These are phyloP conservation scores for Creontiades dilutus DNA, from an alignment of 2,888 invertebrate genomes.

Conservation along the genomic window DNA sequence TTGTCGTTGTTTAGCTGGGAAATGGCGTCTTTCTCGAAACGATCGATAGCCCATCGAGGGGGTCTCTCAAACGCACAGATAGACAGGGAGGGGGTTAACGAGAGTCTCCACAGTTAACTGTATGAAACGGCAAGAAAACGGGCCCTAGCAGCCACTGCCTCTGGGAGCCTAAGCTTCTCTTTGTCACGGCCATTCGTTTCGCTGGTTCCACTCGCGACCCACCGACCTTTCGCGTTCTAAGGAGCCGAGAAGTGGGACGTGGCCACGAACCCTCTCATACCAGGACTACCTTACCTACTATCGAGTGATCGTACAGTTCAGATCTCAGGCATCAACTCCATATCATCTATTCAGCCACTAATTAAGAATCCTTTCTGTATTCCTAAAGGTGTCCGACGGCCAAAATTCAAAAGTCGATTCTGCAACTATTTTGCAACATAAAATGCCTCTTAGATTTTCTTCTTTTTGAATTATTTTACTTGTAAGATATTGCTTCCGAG, in stretches of 20 bases:
- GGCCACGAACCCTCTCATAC: not conserved
- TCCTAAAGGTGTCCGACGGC: too few relatives aligned
- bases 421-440: too few relatives aligned
- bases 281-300: too few relatives aligned
- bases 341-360: too few relatives aligned
- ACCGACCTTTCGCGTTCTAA: conserved; percentile 14
- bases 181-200: conserved; percentile 24
- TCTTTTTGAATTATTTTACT: too few relatives aligned
- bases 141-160: not conserved
- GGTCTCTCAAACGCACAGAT: not conserved
- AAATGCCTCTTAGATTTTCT: too few relatives aligned
- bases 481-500: too few relatives aligned
- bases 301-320: too few relatives aligned
- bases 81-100: not conserved
- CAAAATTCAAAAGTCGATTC: too few relatives aligned
- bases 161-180: not conserved
- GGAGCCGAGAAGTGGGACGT: conserved; percentile 1
- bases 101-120: not conserved
- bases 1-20: not conserved
- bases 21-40: not conserved
- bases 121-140: not conserved
- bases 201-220: not conserved
- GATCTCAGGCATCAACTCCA: too few relatives aligned
- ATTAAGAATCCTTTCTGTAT: too few relatives aligned
- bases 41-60: not conserved